Percentiles rank a stretch among this genome's conserved stretches.
Conservation (phyloP, 2,888 invertebrate genomes). For the Drosophila rellima region DNA sequence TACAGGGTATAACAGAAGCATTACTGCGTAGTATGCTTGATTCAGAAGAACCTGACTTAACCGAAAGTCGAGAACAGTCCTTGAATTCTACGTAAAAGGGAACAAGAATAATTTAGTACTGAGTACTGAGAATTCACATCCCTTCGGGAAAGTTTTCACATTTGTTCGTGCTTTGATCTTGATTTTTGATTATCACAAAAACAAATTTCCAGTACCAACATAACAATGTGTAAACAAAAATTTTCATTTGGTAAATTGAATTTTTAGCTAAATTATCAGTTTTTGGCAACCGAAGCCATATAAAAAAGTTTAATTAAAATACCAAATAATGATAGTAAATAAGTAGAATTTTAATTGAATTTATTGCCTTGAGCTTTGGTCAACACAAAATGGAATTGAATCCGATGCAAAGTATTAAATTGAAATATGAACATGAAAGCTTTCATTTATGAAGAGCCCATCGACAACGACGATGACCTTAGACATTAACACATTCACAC, state of each 20-base stretch:
- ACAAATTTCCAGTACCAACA: neutral
- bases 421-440: constrained; percentile 79
- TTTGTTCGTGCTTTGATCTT: constrained; percentile 30
- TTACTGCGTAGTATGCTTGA: constrained; percentile 11
- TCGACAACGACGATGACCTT: constrained; percentile 56
- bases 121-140: constrained; percentile 15
- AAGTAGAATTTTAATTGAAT: constrained; percentile 64
- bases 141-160: constrained; percentile 16
- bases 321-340: constrained; percentile 32
- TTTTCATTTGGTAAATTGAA: constrained; percentile 36
- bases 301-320: constrained; percentile 54
- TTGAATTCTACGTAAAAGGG: constrained; percentile 12
- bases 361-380: constrained; percentile 48
- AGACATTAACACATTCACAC: constrained; percentile 78
- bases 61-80: constrained; percentile 6
- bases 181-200: constrained; percentile 6
- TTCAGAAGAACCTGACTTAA: constrained; percentile 2
- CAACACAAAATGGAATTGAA: constrained; percentile 22
- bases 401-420: constrained; percentile 53
- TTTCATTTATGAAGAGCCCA: constrained; percentile 64
- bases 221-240: constrained; percentile 49
- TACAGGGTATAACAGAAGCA: constrained; percentile 16
- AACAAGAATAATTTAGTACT: constrained; percentile 7
- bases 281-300: constrained; percentile 10
- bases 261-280: constrained; percentile 24